phyloP scores from a whole-genome alignment of 64 coral and sea anemone genomes.

The Astreopora myriophthalma region DNA sequence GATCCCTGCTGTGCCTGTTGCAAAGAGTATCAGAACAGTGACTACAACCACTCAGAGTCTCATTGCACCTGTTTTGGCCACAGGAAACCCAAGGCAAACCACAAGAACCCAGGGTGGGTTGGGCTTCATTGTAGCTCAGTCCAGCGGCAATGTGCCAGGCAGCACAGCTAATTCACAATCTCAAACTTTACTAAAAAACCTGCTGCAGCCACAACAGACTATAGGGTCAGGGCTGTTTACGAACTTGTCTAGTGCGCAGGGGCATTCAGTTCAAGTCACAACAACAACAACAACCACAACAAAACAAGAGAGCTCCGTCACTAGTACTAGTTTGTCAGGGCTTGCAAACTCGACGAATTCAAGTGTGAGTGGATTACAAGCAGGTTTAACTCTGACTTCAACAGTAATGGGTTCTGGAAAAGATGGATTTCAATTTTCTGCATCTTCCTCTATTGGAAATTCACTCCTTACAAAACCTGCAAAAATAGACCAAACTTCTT shows the following conservation, averaged over 20 bases:
- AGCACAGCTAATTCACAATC: neutral
- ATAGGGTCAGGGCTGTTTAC: neutral
- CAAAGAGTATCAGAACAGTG: neutral
- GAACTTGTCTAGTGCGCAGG: neutral
- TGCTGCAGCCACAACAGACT: neutral
- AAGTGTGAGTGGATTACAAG: neutral
- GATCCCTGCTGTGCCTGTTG: neutral
- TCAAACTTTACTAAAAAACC: neutral
- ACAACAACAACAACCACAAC: neutral
- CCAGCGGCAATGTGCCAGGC: neutral
- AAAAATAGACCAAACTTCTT: neutral
- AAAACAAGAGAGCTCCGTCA: neutral
- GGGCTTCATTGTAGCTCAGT: neutral
- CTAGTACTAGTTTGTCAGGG: neutral
- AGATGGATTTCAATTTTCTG: neutral
- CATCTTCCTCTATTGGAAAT: neutral
- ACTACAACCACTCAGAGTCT: conserved; percentile 18
- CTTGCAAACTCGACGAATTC: neutral
- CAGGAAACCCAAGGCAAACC: neutral
- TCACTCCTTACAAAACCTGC: neutral
- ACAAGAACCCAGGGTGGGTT: neutral
- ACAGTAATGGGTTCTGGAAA: neutral
- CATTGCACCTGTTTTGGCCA: neutral
- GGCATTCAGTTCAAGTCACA: neutral
- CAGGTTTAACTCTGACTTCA: neutral